Percentiles rank a stretch among this genome's conserved stretches.
Evolutionary conservation across 2,888 invertebrate genomes (phyloP).

Genomic region (Junonia oenone): DNA sequence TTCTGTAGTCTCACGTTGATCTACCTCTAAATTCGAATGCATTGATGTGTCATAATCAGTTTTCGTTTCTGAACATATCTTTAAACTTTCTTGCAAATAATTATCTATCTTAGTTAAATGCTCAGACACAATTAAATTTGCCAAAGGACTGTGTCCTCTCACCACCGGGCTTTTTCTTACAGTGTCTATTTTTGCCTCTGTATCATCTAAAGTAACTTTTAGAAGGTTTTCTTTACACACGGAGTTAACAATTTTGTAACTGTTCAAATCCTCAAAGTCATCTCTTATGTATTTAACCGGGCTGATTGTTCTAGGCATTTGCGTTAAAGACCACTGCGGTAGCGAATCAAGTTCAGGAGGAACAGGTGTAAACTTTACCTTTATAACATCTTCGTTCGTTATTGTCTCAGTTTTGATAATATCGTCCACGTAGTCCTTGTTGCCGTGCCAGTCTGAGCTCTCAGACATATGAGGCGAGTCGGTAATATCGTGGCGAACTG

Average conservation of each 20-base stretch:
- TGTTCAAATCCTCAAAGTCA: constrained; percentile 63
- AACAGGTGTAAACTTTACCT: constrained; percentile 68
- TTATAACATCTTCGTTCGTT: constrained; percentile 67
- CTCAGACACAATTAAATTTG: constrained; percentile 58
- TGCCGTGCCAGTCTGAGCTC: constrained; percentile 40
- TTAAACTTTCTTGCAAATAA: constrained; percentile 66
- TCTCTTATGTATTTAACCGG: constrained; percentile 56
- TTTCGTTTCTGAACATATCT: constrained; percentile 48
- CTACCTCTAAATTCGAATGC: constrained; percentile 6
- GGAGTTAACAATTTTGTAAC: constrained; percentile 71
- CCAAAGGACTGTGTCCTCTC: constrained; percentile 30
- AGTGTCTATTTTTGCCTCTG: constrained; percentile 9
- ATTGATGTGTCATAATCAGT: constrained; percentile 17
- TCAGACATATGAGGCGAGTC: constrained; percentile 53
- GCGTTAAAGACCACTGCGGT: constrained; percentile 25
- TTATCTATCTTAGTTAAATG: constrained; percentile 64
- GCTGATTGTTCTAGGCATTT: constrained; percentile 32
- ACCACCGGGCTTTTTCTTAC: constrained; percentile 22
- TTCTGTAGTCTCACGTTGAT: not conserved
- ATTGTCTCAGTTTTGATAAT: constrained; percentile 67
- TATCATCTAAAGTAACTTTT: constrained; percentile 31
- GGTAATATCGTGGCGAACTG: constrained; percentile 62
- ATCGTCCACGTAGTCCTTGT: constrained; percentile 60
- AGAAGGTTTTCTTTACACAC: constrained; percentile 54
- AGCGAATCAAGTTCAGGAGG: constrained; percentile 55